These are phyloP conservation scores for Oxystoma pomonae DNA, from an alignment of 2,888 invertebrate species.

Conservation along the genomic window DNA sequence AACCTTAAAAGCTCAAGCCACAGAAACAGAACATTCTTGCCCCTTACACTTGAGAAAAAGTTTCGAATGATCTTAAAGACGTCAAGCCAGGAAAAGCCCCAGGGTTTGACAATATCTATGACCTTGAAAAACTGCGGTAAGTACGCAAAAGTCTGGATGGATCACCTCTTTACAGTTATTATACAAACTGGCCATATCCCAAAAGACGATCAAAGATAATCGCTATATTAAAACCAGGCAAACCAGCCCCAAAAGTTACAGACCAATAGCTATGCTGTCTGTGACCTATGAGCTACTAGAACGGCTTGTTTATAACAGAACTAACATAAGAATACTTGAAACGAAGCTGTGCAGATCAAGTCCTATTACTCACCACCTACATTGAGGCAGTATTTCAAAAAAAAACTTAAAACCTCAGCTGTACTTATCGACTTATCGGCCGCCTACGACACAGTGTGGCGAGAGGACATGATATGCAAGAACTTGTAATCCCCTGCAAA, in stretches of 20 bases:
- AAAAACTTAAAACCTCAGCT: not conserved
- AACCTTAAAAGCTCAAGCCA: not conserved
- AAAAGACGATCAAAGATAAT: too few relatives aligned
- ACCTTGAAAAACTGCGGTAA: not conserved
- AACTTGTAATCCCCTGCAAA: conserved; percentile 16
- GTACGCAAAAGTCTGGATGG: not conserved
- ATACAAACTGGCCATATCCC: too few relatives aligned
- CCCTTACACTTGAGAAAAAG: not conserved
- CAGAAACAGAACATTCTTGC: not conserved
- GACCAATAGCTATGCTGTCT: too few relatives aligned
- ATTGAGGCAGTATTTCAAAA: not conserved
- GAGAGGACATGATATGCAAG: conserved; percentile 8
- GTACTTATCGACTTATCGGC: not conserved
- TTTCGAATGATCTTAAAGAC: not conserved
- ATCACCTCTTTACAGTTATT: not conserved
- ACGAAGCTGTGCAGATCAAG: not conserved
- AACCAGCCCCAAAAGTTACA: too few relatives aligned
- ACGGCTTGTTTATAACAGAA: not conserved
- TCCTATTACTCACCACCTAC: not conserved
- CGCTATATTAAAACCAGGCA: too few relatives aligned
- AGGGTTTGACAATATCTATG: not conserved
- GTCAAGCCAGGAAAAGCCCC: not conserved
- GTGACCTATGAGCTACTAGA: too few relatives aligned
- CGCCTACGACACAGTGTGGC: not conserved
- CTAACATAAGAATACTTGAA: not conserved